phyloP scores from a whole-genome alignment of 2,113 vertebrate genomes.

The Neogale vison region DNA sequence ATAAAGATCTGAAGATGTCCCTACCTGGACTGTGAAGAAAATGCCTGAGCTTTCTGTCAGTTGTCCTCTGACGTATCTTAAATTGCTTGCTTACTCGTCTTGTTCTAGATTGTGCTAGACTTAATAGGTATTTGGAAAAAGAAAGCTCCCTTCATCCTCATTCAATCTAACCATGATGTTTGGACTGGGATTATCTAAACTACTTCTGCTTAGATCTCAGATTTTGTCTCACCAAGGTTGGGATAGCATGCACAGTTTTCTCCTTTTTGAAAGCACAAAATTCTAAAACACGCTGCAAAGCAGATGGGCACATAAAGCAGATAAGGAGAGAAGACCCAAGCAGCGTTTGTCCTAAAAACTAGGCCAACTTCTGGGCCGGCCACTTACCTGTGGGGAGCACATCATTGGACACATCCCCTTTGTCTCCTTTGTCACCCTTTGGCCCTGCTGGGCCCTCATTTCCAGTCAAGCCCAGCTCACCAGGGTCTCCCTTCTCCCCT shows the following conservation, averaged over 20 bases:
- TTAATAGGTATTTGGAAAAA: background rate
- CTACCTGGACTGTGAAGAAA: background rate
- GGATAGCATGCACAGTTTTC: background rate
- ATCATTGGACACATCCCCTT: conserved; percentile 90
- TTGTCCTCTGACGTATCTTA: background rate
- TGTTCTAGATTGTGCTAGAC: background rate
- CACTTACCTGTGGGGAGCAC: conserved; percentile 76
- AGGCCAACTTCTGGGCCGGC: background rate
- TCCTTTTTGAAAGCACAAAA: background rate
- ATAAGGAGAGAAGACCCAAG: background rate
- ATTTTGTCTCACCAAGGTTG: background rate
- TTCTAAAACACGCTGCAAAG: background rate
- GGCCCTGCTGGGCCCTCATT: conserved; percentile 83
- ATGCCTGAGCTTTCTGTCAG: background rate
- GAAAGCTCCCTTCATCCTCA: background rate
- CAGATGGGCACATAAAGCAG: background rate
- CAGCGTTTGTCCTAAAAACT: background rate
- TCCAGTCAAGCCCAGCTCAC: conserved; percentile 84
- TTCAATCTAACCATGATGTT: background rate
- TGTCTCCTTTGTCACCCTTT: conserved; percentile 89
- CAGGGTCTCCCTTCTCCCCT: conserved; percentile 85
- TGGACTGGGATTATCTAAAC: background rate
- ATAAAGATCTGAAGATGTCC: background rate
- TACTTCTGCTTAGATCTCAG: background rate
- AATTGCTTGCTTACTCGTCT: background rate